Evolutionary conservation across 2,797 vertebrate species (phyloP), one percentile per base, ranked within the genome.

Genomic region (Okamejei kenojei): DNA sequence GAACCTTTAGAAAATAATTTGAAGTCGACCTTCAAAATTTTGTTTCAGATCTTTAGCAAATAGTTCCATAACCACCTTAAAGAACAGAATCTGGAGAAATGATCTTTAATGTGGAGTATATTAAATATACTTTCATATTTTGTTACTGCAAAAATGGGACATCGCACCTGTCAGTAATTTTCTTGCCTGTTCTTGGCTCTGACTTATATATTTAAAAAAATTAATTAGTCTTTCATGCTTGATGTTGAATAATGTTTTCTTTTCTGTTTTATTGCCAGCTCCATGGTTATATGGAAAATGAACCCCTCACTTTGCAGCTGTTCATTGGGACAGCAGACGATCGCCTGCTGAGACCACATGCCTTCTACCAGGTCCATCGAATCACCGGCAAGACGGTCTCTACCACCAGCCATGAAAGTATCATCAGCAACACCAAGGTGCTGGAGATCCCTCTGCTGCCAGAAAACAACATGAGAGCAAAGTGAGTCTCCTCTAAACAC

Each of bases 321-420:
- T 99, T 99, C 97, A 99, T 99, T 0, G 99, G 99, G 94, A 99
- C 99, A 0, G 99, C 99, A 93, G 99, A 99, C 74, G 99, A 99
- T 97, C 98, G 99, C 95, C 97, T 99, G 96, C 97, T 99, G 96
- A 96, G 99, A 94, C 99, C 99, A 45, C 99, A 99, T 93, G 99
- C 99, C 95, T 99, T 99, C 97, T 99, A 99, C 97, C 99, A 99
- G 97, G 99, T 99, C 93, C 99, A 99, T 95, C 97, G 99, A 74
- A 99, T 99, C 97, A 99, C 99, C 0, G 99, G 99, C 94, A 99
- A 99, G 96, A 99, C 99, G 0, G 99, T 99, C 94, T 99, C 99
- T 94, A 99, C 98, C 68, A 98, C 98, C 96, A 99, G 99, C 96
- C 99, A 99, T 0, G 99, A 99, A 96, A 98, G 97, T 94, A 96